A percentile compares a stretch with the other conserved stretches of the same genome.
phyloP scores from a whole-genome alignment of 2,888 invertebrate species.

The Neoaliturus tenellus region DNA sequence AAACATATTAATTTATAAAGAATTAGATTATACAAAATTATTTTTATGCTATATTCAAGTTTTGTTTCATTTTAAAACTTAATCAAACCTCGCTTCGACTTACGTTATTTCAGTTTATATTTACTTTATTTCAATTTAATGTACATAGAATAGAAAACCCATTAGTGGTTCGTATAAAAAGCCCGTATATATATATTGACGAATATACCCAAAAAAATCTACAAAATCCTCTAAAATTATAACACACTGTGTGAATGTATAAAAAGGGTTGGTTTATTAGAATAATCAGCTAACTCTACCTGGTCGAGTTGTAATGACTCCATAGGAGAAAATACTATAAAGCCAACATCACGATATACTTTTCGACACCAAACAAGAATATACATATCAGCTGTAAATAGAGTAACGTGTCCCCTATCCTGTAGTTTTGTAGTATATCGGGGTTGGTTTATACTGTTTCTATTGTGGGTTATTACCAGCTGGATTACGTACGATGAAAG shows the following conservation, averaged over 20 bases:
- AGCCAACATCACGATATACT: conserved; percentile 8
- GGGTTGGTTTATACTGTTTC: conserved; percentile 49
- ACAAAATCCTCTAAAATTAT: not conserved
- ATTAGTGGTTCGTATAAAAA: not conserved
- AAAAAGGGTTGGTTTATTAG: not conserved
- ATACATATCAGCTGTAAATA: conserved; percentile 45
- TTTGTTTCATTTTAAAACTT: not conserved
- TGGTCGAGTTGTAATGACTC: conserved; percentile 48
- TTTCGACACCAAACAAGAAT: conserved; percentile 7
- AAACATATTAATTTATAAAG: no score
- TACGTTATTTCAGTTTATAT: no score
- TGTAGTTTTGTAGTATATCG: not conserved
- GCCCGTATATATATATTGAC: conserved; percentile 17
- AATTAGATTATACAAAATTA: no score
- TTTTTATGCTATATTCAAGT: not conserved
- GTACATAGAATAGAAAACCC: not conserved
- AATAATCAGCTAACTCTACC: conserved; percentile 1
- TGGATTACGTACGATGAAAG: conserved; percentile 34
- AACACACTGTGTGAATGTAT: not conserved
- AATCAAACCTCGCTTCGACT: no score
- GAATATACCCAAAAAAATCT: not conserved
- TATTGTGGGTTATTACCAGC: conserved; percentile 48
- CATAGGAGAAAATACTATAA: conserved; percentile 50
- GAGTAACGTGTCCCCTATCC: not conserved
- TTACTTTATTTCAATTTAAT: not conserved